Base-by-base conservation (phyloP, 1,140 invertebrate genomes). In the Aphelenchoides fujianensis region DNA sequence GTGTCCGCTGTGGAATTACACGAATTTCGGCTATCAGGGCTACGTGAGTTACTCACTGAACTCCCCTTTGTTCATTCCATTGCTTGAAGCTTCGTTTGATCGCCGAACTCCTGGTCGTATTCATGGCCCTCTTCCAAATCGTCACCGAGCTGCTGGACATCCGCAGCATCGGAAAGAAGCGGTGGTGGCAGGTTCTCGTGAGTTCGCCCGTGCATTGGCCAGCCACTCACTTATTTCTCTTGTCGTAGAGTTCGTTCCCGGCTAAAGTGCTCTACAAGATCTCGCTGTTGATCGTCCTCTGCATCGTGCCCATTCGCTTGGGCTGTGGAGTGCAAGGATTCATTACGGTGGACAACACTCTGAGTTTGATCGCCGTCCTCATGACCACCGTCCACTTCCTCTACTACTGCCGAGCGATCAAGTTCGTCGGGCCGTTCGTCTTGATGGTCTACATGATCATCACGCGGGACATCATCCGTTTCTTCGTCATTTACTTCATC, bases 391-490 rank as follows among this genome's bases (percentile, higher is more conserved):
- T 94, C 0, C 97, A 97, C 85, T 98, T 97, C 86, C 88, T 98
- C 19, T 76, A 74, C 57, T 98, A 97, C 85, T 88, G 70, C 84
- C 93, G 94, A 82, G 95, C 95, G 30, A 95, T 98, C 84, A 95
- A 95, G 85, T 95, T 94, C 0, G 93, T 98, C 0, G 95, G 95
- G 1, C 95, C 95, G 2, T 97, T 98, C 89, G 95, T 98, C 3
- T 93, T 97, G 63, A 98, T 98, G 95, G 64, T 76, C 3, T 76
- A 98, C 86, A 89, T 93, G 74, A 98, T 98, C 93, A 91, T 98
- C 27, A 91, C 92, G 88, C 93, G 63, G 16, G 63, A 97, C 86
- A 85, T 98, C 16, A 86, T 97, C 7, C 88, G 95, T 77, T 98
- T 98, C 85, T 93, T 95, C 41, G 91, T 91, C 32, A 97, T 98